Percentiles rank a stretch among this genome's conserved stretches.
Conservation (phyloP, 2,888 invertebrate species). For the Bombylius major region DNA sequence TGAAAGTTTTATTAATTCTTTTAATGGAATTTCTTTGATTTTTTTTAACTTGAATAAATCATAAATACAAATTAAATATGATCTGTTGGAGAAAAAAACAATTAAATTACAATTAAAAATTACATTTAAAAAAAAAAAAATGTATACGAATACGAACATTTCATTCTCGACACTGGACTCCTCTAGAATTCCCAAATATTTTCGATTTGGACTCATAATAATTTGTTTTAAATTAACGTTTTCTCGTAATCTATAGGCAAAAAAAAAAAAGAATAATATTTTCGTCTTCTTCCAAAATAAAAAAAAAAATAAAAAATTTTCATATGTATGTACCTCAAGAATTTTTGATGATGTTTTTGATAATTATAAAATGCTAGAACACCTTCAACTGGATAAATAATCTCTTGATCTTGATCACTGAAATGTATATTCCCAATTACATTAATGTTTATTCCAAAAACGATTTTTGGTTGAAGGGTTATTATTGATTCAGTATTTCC, state of each 20-base stretch:
- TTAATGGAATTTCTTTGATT: conserved; percentile 30
- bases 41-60: conserved; percentile 57
- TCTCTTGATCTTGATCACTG: conserved; percentile 52
- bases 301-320: neutral
- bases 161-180: no score
- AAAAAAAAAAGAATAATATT: neutral
- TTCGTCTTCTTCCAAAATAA: neutral
- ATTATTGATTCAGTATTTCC: neutral
- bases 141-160: no score
- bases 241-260: conserved; percentile 29
- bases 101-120: no score
- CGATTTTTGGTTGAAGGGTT: conserved; percentile 28
- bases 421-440: conserved; percentile 58
- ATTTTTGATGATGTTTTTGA: conserved; percentile 56
- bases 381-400: conserved; percentile 69
- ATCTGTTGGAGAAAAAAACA: no score
- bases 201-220: conserved; percentile 28
- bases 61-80: conserved; percentile 39
- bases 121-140: no score
- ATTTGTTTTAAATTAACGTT: conserved; percentile 27
- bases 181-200: conserved; percentile 31
- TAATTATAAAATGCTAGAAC: conserved; percentile 64
- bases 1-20: no score
- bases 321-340: conserved; percentile 49
- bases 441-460: conserved; percentile 33